Evolutionary conservation across 2,888 invertebrate species (phyloP).

Genomic region (Epicampocera succincta): DNA sequence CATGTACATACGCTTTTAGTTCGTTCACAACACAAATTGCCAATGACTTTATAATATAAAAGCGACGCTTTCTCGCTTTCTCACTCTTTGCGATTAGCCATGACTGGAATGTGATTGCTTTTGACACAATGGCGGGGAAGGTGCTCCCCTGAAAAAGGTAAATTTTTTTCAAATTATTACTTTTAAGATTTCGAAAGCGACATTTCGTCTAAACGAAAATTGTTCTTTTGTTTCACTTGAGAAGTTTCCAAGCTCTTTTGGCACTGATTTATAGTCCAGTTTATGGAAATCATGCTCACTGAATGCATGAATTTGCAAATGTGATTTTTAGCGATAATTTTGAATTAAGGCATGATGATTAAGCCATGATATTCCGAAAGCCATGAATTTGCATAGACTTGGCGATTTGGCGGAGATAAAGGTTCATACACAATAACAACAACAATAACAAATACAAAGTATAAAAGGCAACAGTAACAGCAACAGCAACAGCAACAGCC

Average conservation of each 20-base stretch:
- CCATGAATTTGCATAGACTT: constrained; percentile 62
- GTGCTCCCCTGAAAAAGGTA: background rate
- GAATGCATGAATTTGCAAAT: constrained; percentile 25
- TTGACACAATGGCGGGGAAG: constrained; percentile 8
- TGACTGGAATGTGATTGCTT: constrained; percentile 60
- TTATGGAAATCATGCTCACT: constrained; percentile 40
- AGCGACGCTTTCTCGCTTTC: constrained; percentile 62
- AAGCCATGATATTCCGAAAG: constrained; percentile 52
- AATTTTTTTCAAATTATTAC: background rate
- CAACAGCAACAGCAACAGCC: background rate
- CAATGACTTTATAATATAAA: constrained; percentile 45
- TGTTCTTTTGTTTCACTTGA: background rate
- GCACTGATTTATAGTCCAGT: constrained; percentile 41
- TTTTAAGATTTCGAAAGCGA: background rate
- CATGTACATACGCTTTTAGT: background rate
- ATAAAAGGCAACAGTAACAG: background rate
- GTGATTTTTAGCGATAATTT: constrained; percentile 63
- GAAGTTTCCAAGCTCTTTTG: background rate
- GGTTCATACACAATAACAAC: constrained; percentile 19
- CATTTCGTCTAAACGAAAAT: background rate
- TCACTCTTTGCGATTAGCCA: constrained; percentile 63
- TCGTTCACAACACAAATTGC: constrained; percentile 21
- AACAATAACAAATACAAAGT: constrained; percentile 9
- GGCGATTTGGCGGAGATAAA: constrained; percentile 55
- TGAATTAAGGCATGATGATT: constrained; percentile 53